phyloP scores from a whole-genome alignment of 2,113 vertebrate species.

The Cochlearius cochlearius region DNA sequence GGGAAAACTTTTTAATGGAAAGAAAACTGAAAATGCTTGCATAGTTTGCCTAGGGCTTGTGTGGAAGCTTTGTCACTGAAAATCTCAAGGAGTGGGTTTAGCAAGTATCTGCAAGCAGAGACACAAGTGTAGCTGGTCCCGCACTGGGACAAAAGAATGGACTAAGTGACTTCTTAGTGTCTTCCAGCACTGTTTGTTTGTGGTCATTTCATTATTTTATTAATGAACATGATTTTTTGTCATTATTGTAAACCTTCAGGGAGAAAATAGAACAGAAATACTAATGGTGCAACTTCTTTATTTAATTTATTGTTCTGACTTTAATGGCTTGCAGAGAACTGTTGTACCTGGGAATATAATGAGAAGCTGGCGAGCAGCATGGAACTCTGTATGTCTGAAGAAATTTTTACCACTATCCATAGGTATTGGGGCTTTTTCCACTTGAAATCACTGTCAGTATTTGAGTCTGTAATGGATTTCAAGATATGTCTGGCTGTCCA shows the following conservation, averaged over 20 bases:
- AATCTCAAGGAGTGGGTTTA: background rate
- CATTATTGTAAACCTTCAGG: background rate
- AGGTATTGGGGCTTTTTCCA: background rate
- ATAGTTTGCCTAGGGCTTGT: background rate
- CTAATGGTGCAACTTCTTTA: background rate
- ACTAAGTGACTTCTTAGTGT: background rate
- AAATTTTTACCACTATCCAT: background rate
- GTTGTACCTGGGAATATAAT: background rate
- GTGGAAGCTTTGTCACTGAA: background rate
- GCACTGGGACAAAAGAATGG: background rate
- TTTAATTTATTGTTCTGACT: background rate
- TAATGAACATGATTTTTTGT: background rate
- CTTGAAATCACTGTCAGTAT: background rate
- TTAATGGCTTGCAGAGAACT: background rate
- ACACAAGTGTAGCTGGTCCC: background rate
- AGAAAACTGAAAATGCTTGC: background rate
- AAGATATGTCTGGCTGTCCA: background rate
- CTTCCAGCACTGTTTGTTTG: background rate
- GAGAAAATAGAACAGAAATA: background rate
- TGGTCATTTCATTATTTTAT: background rate
- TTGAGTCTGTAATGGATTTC: background rate
- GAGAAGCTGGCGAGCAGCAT: background rate
- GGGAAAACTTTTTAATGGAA: background rate
- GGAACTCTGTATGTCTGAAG: background rate
- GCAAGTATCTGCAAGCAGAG: background rate